Percentiles rank a stretch among this genome's conserved stretches.
These are phyloP conservation scores for Chiloscyllium plagiosum DNA, from an alignment of 2,113 vertebrate species.

Conservation along the genomic window DNA sequence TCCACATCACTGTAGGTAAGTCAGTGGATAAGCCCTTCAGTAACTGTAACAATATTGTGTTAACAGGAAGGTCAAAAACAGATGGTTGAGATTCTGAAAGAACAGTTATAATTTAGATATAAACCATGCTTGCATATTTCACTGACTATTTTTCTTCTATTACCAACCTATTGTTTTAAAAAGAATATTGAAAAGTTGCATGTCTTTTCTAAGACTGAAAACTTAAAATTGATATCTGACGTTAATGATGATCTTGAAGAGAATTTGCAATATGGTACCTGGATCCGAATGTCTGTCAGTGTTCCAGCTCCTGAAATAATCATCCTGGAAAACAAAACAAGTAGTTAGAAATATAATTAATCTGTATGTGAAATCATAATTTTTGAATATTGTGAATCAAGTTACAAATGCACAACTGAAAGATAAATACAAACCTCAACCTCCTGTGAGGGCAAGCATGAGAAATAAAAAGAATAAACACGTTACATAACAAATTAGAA, in stretches of 20 bases:
- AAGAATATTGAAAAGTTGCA: neutral
- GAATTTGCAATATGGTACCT: slow-evolving; percentile 62
- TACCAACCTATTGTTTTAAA: neutral
- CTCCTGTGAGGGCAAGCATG: slow-evolving; percentile 69
- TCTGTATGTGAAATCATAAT: neutral
- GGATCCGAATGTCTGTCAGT: slow-evolving; percentile 82
- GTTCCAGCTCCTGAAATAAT: slow-evolving; percentile 83
- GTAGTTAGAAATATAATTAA: slow-evolving; percentile 43
- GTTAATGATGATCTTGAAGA: neutral
- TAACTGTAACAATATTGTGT: neutral
- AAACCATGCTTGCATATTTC: neutral
- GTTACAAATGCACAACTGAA: slow-evolving; percentile 39
- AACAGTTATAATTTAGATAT: neutral
- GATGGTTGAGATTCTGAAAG: neutral
- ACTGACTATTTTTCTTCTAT: neutral
- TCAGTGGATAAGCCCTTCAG: neutral
- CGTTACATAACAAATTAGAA: slow-evolving; percentile 46
- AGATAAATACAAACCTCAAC: slow-evolving; percentile 72
- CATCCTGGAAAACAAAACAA: slow-evolving; percentile 59
- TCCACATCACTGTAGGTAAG: neutral
- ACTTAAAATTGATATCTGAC: neutral
- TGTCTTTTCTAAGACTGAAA: neutral
- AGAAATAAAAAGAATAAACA: slow-evolving; percentile 54
- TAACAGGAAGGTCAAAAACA: neutral
- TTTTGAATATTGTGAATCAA: slow-evolving; percentile 24